Evolutionary conservation across 1,140 invertebrate genomes (phyloP), one percentile per base, ranked within the genome.

Genomic region (Drosophila kurseongensis): DNA sequence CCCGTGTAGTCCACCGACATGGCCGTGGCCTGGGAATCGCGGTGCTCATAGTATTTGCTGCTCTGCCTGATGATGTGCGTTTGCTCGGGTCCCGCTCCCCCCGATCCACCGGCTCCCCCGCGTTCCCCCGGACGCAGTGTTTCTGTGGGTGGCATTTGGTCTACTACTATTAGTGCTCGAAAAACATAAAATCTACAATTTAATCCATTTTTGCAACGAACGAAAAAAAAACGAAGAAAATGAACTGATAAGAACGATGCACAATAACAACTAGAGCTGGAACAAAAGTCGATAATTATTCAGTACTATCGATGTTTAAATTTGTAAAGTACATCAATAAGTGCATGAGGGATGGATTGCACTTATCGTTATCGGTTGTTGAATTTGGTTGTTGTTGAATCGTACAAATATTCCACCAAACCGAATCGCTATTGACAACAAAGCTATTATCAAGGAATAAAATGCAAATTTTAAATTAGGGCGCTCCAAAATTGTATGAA

Each of bases 1-100:
- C 97, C 97, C 36, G 95, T 95, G 77, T 95, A 96, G 93, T 98
- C 97, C 29, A 98, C 95, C 69, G 97, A 96, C 97, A 98, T 98
- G 44, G 97, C 96, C 90, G 96, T 98, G 12, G 97, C 97, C 94
- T 98, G 94, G n/a, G 95, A 90, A 80, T 95, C 95, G 9, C 92
- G 81, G 58, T 91, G 91, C 14, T 92, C 90, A 55, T 88, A 92
- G 40, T 72, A 78, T 73, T 90, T 92, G 52, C 78, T 86, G 71
- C 86, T 90, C 47, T 91, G 90, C 18, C 86, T 78, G 7, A 91
- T 78, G 18, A 91, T 88, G 45, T 84, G 81, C 4, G 85, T 81
- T 32, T 90, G 86, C 27, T 91, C 84, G 7, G 73, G 36, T 36
- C 29, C 41, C 13, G 63, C 63, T 32, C 13, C 8, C 4, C 42